Evolutionary conservation across 1,140 invertebrate genomes (phyloP), one percentile per base, ranked within the genome.

Genomic region (Galleria mellonella): DNA sequence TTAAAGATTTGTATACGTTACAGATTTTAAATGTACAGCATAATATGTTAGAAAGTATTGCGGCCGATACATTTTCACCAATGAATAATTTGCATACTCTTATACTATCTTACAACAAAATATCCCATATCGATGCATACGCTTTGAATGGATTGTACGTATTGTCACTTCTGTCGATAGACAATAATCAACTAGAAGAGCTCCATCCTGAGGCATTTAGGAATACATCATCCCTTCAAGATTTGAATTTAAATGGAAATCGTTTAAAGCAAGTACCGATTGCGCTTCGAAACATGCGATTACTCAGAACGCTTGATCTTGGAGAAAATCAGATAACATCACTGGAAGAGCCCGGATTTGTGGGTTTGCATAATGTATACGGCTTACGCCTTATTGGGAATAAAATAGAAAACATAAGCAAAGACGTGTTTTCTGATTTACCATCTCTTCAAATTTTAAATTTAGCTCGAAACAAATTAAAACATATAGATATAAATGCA

Each of bases 321-420:
- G 94, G 94, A 28, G 94, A 95, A 78, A 97, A 97, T 83, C 88
- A 89, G 68, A 93, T 96, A 61, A 88, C 89, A 35, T 90, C 89
- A 42, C 79, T 97, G 44, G 91, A 94, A 50, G 92, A 94, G 49
- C 91, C 93, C 1, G 91, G 92, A 15, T 96, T 97, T 72, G 89
- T 92, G 44, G 94, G 95, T 2, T 90, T 97, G 83, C 90, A 90
- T 40, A 90, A 92, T 63, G 83, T 93, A 0, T 95, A 95, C 69
- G 95, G 94, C 0, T 79, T 98, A 27, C 87, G 95, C 9, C 83
- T 98, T 44, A 94, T 96, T 41, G 94, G 94, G 49, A 98, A 98
- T 87, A 92, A 92, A 63, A 87, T 98, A 48, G 92, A 94, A 71
- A 96, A 96, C 67, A 90, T 98, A 35, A 94, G 91, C 17, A 93